Evolutionary conservation across 2,888 invertebrate species (phyloP).

Genomic region (Gastracanthus pulcherrimus): DNA sequence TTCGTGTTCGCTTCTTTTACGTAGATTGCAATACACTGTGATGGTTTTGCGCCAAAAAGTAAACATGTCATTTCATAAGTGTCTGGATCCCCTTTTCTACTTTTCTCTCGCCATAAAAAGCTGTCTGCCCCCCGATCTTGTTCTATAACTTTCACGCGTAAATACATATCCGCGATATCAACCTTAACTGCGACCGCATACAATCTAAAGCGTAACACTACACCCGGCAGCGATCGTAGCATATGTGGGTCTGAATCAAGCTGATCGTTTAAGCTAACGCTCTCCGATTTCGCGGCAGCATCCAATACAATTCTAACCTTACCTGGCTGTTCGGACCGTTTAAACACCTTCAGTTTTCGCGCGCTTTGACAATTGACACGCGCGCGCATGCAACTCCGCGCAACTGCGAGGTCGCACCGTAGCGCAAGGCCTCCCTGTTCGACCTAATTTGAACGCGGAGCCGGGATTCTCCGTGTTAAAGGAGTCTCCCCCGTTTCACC

Average conservation of each 20-base stretch:
- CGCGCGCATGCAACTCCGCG: no score
- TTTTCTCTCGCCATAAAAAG: constrained; percentile 15
- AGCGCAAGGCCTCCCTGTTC: no score
- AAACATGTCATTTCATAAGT: constrained; percentile 63
- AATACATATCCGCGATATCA: constrained; percentile 23
- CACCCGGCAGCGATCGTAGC: constrained; percentile 23
- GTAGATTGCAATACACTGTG: constrained; percentile 55
- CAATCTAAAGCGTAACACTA: constrained; percentile 57
- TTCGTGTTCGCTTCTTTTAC: constrained; percentile 65
- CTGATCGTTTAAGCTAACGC: constrained; percentile 29
- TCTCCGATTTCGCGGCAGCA: constrained; percentile 21
- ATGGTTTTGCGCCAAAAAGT: constrained; percentile 61
- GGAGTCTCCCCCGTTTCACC: no score
- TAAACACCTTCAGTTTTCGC: no score
- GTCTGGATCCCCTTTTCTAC: not conserved
- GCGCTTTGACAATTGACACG: no score
- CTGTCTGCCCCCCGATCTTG: constrained; percentile 16
- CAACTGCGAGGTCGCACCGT: no score
- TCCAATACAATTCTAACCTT: constrained; percentile 42
- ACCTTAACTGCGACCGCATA: constrained; percentile 26
- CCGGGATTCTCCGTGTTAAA: no score
- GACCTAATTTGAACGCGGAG: no score
- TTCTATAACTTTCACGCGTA: not conserved
- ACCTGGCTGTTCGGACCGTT: no score
- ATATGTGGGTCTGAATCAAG: constrained; percentile 34